A percentile compares a stretch with the other conserved stretches of the same genome.
These are phyloP conservation scores for Brachionus rubens DNA, from an alignment of 1,140 invertebrate genomes.

Conservation along the genomic window DNA sequence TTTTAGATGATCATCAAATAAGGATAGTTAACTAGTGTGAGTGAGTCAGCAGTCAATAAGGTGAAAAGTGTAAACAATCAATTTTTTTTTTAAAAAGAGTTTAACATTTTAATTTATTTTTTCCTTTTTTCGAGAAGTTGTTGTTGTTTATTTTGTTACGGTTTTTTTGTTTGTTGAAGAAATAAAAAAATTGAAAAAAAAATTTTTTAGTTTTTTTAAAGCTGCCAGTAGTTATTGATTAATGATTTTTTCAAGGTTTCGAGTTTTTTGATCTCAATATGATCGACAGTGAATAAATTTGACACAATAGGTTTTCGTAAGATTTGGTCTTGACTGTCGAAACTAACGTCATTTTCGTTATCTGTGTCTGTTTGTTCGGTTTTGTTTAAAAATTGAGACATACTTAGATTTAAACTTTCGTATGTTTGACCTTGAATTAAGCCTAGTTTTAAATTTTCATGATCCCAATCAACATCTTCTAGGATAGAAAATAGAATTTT, in stretches of 20 bases:
- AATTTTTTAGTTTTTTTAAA: not conserved
- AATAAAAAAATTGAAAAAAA: too few species aligned
- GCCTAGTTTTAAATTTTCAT: slow-evolving; percentile 31
- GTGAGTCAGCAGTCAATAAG: too few species aligned
- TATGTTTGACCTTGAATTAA: not conserved
- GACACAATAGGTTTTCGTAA: too few species aligned
- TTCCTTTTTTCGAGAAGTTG: too few species aligned
- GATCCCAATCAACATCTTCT: slow-evolving; percentile 25
- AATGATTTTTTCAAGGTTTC: not conserved
- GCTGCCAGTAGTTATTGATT: not conserved
- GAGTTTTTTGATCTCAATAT: too few species aligned
- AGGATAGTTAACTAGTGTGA: too few species aligned
- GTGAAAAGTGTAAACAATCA: not conserved
- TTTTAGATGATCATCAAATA: too few species aligned
- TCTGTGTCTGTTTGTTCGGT: not conserved
- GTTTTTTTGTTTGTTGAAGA: not conserved
- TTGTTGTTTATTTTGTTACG: not conserved
- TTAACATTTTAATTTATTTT: too few species aligned
- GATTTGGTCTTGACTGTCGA: not conserved
- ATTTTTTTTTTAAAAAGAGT: too few species aligned
- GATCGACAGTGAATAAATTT: too few species aligned
- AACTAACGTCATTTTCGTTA: not conserved
- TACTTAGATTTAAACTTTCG: slow-evolving; percentile 21
- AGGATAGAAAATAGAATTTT: not conserved
- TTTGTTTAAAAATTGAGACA: slow-evolving; percentile 7